Conservation (phyloP, 2,797 vertebrate genomes). For the Lutjanus campechanus region DNA sequence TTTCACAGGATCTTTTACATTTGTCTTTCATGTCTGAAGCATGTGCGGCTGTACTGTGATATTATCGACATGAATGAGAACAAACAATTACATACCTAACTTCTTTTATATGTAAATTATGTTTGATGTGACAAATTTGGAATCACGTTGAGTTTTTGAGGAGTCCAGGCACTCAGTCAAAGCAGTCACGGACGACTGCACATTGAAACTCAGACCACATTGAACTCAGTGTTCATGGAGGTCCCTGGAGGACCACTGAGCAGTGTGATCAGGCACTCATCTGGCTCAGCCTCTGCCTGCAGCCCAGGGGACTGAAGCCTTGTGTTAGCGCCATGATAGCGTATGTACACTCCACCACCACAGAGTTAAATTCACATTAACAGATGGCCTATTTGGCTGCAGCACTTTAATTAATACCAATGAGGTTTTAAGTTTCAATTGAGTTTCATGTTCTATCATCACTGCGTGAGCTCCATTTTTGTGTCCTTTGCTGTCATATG, state of each 20-base stretch:
- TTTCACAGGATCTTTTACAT: constrained; percentile 10
- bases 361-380: constrained; percentile 57
- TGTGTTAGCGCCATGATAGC: constrained; percentile 39
- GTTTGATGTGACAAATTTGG: constrained; percentile 19
- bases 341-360: constrained; percentile 37
- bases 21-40: constrained; percentile 4
- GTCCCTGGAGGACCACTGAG: constrained; percentile 49
- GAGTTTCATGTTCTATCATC: constrained; percentile 41
- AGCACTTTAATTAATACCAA: constrained; percentile 65
- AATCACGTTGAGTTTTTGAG: constrained; percentile 20
- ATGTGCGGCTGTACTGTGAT: constrained; percentile 18
- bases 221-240: constrained; percentile 44
- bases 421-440: constrained; percentile 33
- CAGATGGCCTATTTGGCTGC: constrained; percentile 64
- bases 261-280: constrained; percentile 64
- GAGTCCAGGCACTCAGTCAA: constrained; percentile 10
- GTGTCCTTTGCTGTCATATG: constrained; percentile 36
- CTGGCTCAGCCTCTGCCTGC: constrained; percentile 62
- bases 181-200: constrained; percentile 39
- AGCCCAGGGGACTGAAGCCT: constrained; percentile 54
- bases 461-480: constrained; percentile 30
- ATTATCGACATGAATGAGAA: constrained; percentile 16
- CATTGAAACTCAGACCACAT: constrained; percentile 46
- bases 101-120: constrained; percentile 1
- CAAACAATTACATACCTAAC: constrained; percentile 25